Percentiles rank a stretch among this genome's conserved stretches.
phyloP scores from a whole-genome alignment of 2,113 vertebrate genomes.

The Zosterops lateralis region DNA sequence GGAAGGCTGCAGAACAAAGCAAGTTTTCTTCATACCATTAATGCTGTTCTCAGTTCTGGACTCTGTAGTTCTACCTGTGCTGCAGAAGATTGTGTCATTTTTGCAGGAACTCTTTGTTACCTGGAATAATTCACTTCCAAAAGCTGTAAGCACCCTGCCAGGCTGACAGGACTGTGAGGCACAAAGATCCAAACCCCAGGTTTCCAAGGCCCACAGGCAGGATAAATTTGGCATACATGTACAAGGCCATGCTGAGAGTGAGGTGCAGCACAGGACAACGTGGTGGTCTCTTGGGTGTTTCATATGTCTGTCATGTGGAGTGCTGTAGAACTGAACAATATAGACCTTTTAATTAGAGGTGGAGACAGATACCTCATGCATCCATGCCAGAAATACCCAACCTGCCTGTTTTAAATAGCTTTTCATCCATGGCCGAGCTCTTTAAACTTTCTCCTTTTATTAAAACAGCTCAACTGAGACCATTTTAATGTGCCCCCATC shows the following conservation, averaged over 20 bases:
- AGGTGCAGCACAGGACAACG: neutral
- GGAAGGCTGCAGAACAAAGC: neutral
- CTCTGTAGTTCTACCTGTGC: neutral
- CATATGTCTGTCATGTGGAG: neutral
- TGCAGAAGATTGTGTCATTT: neutral
- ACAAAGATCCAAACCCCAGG: neutral
- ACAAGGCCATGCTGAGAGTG: rapidly evolving
- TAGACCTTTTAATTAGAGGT: constrained; percentile 62
- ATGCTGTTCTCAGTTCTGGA: neutral
- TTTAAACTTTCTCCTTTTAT: constrained; percentile 70
- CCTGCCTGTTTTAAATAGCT: constrained; percentile 56
- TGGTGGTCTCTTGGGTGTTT: neutral
- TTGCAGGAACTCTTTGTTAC: neutral
- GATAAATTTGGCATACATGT: neutral
- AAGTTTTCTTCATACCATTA: neutral
- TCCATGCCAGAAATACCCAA: constrained; percentile 55
- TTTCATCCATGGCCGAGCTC: constrained; percentile 67
- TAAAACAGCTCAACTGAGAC: constrained; percentile 70
- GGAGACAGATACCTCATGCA: constrained; percentile 45
- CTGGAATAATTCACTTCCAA: neutral
- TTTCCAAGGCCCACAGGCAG: neutral
- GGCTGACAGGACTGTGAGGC: neutral
- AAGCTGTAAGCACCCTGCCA: neutral
- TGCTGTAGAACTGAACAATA: constrained; percentile 43
- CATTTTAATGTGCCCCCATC: constrained; percentile 61